Base-by-base conservation (phyloP, 2,888 invertebrate genomes). In the Zootermopsis nevadensis region DNA sequence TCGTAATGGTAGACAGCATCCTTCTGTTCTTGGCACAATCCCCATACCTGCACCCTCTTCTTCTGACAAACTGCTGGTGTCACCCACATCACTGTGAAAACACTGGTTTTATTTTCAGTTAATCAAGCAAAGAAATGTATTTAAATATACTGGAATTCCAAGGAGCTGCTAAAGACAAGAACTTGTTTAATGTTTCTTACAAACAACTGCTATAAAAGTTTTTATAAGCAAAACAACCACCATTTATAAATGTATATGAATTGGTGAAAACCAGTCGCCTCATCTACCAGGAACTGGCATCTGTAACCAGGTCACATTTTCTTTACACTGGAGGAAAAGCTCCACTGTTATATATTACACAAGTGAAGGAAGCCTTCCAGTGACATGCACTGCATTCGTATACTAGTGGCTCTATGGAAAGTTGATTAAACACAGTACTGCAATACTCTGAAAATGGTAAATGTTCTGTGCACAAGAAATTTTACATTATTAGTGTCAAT, bases 81-180 rank as follows among this genome's bases (percentile, higher is more conserved):
- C 95, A 8, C 95, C 96, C 89, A 95, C 96, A 87, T 96, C 96
- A 89, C 96, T 96, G 88, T 82, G 87, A 84, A 85, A 33, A 69
- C 33, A 69, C 22, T 31, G 60, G 27, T 60, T n/a, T 53, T 15
- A 22, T 27, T 60, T 60, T 60, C 27, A 60, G 27, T 4, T n/a
- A 60, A 60, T 60, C 48, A 19, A 19, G 48, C 19, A 19, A 48
- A 48, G 12, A 19, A 48, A 48, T 48, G 48, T 48, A 12, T 42
- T 19, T 48, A 3, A 15, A 3, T 48, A 19, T 48, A 48, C 10
- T 19, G 12, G 12, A 1, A 48, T 1, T 48, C 15, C 1, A 48
- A 48, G 48, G 19, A 19, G 15, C 12, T 48, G 19, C 19, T 19
- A 19, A 3, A 19, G 0, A 3, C 3, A 48, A 10, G 19, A 19